Percentiles rank a stretch among this genome's conserved stretches.
Conservation (phyloP, 2,797 vertebrate species). For the Zalophus californianus region DNA sequence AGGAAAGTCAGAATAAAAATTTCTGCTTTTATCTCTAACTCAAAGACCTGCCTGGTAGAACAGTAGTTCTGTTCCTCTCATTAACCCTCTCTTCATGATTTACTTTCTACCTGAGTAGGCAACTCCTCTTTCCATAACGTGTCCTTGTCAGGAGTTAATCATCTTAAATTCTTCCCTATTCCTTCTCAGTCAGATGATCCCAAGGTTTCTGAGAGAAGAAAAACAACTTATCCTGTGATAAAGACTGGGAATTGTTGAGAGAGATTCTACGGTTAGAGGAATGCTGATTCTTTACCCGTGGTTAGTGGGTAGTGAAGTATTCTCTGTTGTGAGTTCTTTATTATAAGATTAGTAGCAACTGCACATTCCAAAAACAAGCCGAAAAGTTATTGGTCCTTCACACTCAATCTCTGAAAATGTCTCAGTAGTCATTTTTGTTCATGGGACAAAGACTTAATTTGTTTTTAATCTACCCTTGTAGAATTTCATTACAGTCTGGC, state of each 20-base stretch:
- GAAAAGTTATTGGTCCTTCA: conserved; percentile 53
- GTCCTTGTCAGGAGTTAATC: conserved; percentile 25
- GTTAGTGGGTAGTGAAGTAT: conserved; percentile 31
- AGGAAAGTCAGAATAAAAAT: conserved; percentile 14
- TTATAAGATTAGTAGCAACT: conserved; percentile 64
- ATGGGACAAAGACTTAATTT: conserved; percentile 20
- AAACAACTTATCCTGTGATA: conserved; percentile 34
- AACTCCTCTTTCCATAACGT: background rate
- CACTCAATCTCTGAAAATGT: conserved; percentile 59
- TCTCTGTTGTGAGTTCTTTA: conserved; percentile 37
- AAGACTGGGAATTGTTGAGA: conserved; percentile 37
- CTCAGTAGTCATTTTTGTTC: conserved; percentile 31
- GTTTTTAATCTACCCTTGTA: conserved; percentile 34
- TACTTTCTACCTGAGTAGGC: background rate
- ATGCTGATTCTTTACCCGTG: conserved; percentile 45
- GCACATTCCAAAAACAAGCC: conserved; percentile 55
- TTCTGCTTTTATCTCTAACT: background rate
- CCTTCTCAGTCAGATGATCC: background rate
- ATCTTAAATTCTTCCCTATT: background rate
- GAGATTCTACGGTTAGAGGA: conserved; percentile 33
- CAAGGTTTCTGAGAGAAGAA: conserved; percentile 35
- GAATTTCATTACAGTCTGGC: conserved; percentile 19
- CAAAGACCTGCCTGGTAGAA: background rate
- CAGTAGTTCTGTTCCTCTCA: background rate
- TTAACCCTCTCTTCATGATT: background rate